Conservation (phyloP, 2,888 invertebrate genomes). For the Idaea straminata region DNA sequence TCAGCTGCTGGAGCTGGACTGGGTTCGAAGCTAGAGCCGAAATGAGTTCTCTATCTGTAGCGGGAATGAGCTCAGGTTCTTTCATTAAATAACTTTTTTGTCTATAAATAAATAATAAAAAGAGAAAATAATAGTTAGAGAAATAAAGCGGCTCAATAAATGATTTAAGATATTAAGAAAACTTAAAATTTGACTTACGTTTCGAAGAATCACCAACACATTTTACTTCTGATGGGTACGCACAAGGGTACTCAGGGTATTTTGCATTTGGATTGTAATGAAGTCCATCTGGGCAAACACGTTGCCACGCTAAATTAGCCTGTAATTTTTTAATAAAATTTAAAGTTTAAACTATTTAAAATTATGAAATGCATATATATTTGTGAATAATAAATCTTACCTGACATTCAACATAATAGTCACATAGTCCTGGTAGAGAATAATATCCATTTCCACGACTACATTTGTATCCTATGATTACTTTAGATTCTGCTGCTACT, state of each 20-base stretch:
- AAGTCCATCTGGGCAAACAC: constrained; percentile 87
- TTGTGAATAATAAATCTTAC: constrained; percentile 37
- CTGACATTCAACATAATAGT: constrained; percentile 83
- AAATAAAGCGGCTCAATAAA: background rate
- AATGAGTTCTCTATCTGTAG: too few relatives aligned
- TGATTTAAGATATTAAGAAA: background rate
- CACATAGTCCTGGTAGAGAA: constrained; percentile 82
- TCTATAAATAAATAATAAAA: too few relatives aligned
- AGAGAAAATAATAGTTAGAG: background rate
- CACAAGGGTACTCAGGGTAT: constrained; percentile 83
- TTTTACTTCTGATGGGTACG: constrained; percentile 87
- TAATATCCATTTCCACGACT: constrained; percentile 38
- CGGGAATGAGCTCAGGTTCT: too few relatives aligned
- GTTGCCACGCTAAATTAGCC: constrained; percentile 81
- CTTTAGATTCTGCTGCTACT: background rate
- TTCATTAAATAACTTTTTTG: too few relatives aligned
- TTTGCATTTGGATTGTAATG: constrained; percentile 83
- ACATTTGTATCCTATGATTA: constrained; percentile 15
- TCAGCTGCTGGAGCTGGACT: too few relatives aligned
- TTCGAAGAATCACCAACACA: constrained; percentile 79
- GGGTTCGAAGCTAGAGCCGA: too few relatives aligned
- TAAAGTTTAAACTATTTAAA: background rate
- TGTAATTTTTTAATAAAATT: constrained; percentile 30
- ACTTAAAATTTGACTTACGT: constrained; percentile 33
- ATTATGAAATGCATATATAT: background rate